Conservation (phyloP, 2,113 vertebrate species). For the Oreocharis arfaki region DNA sequence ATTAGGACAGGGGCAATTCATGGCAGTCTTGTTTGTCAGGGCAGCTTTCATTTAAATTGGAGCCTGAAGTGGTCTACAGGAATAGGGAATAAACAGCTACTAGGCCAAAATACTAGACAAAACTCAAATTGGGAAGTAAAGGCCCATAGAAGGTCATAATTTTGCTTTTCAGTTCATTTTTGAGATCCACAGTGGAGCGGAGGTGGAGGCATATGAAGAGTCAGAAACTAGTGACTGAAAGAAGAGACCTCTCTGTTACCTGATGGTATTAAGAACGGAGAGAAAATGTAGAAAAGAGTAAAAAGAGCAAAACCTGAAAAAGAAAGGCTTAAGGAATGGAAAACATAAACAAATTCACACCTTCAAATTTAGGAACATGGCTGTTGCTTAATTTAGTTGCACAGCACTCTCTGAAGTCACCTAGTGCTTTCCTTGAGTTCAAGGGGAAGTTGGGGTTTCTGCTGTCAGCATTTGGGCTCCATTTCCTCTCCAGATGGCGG, state of each 20-base stretch:
- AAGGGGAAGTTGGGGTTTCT: neutral
- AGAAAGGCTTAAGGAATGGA: neutral
- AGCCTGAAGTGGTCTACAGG: neutral
- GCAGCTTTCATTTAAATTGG: neutral
- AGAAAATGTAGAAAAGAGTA: neutral
- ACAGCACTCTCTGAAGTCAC: neutral
- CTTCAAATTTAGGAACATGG: neutral
- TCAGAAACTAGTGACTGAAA: neutral
- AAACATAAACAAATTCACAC: neutral
- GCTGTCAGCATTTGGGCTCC: neutral
- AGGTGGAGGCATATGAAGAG: neutral
- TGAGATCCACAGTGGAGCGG: neutral
- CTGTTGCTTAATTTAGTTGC: neutral
- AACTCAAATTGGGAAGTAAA: neutral
- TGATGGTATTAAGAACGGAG: neutral
- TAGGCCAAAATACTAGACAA: neutral
- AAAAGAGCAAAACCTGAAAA: neutral
- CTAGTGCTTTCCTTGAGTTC: neutral
- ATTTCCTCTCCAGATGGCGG: neutral
- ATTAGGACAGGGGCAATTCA: constrained; percentile 4
- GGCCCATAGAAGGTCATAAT: neutral
- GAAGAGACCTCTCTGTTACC: neutral
- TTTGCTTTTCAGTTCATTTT: neutral
- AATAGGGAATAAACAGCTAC: neutral
- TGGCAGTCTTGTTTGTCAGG: neutral